phyloP scores from a whole-genome alignment of 2,888 invertebrate species.

The Panopea generosa region DNA sequence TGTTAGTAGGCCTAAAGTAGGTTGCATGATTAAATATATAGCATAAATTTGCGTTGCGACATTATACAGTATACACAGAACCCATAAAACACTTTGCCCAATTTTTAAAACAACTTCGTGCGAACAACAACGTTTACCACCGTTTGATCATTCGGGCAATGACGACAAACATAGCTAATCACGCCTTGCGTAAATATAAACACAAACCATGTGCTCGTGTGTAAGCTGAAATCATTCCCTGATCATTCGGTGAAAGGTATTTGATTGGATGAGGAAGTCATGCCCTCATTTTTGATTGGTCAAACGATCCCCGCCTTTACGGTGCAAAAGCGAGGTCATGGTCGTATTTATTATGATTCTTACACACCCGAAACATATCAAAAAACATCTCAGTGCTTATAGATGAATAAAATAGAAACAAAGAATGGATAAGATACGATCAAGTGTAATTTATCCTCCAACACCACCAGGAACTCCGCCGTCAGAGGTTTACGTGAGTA shows the following conservation, averaged over 20 bases:
- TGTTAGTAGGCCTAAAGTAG: too few relatives aligned
- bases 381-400: not conserved
- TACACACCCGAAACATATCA: slow-evolving; percentile 26
- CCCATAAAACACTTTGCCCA: too few relatives aligned
- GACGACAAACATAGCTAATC: too few relatives aligned
- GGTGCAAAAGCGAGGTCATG: slow-evolving; percentile 72
- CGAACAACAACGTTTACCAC: too few relatives aligned
- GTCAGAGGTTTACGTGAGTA: slow-evolving; percentile 57
- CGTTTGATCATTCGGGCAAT: too few relatives aligned
- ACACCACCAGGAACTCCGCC: slow-evolving; percentile 63
- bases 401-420: not conserved
- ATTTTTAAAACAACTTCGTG: too few relatives aligned
- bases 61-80: too few relatives aligned
- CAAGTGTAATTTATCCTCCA: slow-evolving; percentile 44
- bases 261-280: slow-evolving; percentile 72
- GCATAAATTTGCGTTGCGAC: too few relatives aligned
- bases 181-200: too few relatives aligned
- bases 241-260: slow-evolving; percentile 71
- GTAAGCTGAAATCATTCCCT: slow-evolving; percentile 65
- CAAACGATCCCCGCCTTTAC: slow-evolving; percentile 73
- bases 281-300: slow-evolving; percentile 77
- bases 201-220: slow-evolving; percentile 74
- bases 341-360: slow-evolving; percentile 65
- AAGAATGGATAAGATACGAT: not conserved
- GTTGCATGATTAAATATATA: too few relatives aligned